Percentiles rank a stretch among this genome's conserved stretches.
Conservation (phyloP, 2,888 invertebrate genomes). For the Sinopyrophorus schimmeli region DNA sequence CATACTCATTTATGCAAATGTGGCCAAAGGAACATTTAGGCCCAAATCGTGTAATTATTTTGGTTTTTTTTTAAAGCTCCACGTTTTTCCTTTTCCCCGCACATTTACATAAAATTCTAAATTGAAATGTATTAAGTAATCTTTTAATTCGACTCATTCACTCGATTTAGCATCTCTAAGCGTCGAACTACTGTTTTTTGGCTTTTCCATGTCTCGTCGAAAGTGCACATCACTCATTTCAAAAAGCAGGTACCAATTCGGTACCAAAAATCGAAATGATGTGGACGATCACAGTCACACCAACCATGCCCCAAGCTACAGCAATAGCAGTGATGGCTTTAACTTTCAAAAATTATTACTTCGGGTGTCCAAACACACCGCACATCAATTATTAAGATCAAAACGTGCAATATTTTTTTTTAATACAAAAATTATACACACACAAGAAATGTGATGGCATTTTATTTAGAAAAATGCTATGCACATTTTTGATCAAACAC, state of each 20-base stretch:
- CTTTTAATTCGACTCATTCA: conserved; percentile 13
- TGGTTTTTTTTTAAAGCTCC: too few species aligned
- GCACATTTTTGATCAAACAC: conserved; percentile 25
- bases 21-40: too few species aligned
- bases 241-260: too few species aligned
- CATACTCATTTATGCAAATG: conserved; percentile 12
- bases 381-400: conserved; percentile 38
- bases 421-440: not conserved
- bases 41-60: too few species aligned
- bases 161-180: conserved; percentile 11
- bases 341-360: conserved; percentile 32
- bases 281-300: conserved; percentile 32
- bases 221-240: conserved; percentile 18
- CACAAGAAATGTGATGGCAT: conserved; percentile 2
- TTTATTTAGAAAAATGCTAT: conserved; percentile 5
- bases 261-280: too few species aligned
- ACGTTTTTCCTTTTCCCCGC: too few species aligned
- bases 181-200: conserved; percentile 4
- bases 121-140: conserved; percentile 7
- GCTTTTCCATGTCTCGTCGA: conserved; percentile 1
- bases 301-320: conserved; percentile 41
- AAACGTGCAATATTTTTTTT: conserved; percentile 28
- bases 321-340: conserved; percentile 45
- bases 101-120: conserved; percentile 14
- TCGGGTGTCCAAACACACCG: too few species aligned